phyloP scores from a whole-genome alignment of 2,113 vertebrate genomes.

The Phocoena phocoena region DNA sequence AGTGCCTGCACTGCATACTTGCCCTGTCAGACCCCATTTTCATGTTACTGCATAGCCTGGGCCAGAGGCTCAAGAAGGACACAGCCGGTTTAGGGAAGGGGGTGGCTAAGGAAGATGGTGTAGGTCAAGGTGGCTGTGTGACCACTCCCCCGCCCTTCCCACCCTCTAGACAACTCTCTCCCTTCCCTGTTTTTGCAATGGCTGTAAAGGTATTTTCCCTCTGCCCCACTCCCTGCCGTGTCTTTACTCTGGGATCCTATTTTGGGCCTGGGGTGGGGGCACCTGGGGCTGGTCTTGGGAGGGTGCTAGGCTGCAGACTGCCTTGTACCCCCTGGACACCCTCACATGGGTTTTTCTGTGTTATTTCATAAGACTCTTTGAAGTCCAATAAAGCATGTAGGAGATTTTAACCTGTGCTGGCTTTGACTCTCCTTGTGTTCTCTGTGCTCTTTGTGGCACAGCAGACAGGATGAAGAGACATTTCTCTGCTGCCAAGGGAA shows the following conservation, averaged over 20 bases:
- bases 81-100: conserved; percentile 55
- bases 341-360: conserved; percentile 74
- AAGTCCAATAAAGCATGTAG: conserved; percentile 88
- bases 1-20: conserved; percentile 75
- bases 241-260: conserved; percentile 61
- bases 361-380: conserved; percentile 85
- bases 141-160: conserved; percentile 57
- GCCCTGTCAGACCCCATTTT: conserved; percentile 59
- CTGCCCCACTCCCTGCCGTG: conserved; percentile 50
- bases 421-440: conserved; percentile 59
- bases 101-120: conserved; percentile 55
- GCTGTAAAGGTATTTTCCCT: conserved; percentile 72
- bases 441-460: background rate
- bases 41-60: conserved; percentile 61
- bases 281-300: conserved; percentile 64
- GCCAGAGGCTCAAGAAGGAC: conserved; percentile 64
- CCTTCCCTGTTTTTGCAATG: conserved; percentile 70
- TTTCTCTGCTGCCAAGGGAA: background rate
- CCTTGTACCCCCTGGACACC: conserved; percentile 60
- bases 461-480: background rate
- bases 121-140: conserved; percentile 60
- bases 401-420: conserved; percentile 74
- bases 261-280: conserved; percentile 55
- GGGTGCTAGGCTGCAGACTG: conserved; percentile 54
- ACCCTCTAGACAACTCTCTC: conserved; percentile 52